Evolutionary conservation across 2,113 vertebrate species (phyloP).

Genomic region (human (Homo sapiens)): GRCh38 chr2:139277001-139277500

Average conservation of each 20-base stretch:
- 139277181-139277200: not conserved
- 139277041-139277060: not conserved
- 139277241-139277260: not conserved
- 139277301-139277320: not conserved
- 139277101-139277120: not conserved
- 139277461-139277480: slow-evolving; percentile 23
- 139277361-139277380: not conserved
- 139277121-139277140: not conserved
- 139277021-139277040: not conserved
- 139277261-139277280: not conserved
- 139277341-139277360: not conserved
- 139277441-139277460: slow-evolving; percentile 46
- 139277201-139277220: not conserved
- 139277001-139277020: slow-evolving; percentile 1
- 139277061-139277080: not conserved
- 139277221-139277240: not conserved
- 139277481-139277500: slow-evolving; percentile 13
- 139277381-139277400: not conserved
- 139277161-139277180: not conserved
- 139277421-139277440: slow-evolving; percentile 28
- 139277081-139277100: not conserved
- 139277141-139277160: not conserved
- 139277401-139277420: slow-evolving; percentile 41
- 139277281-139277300: not conserved
- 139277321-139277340: not conserved